A percentile compares a stretch with the other conserved stretches of the same genome.
Conservation (phyloP, 2,888 invertebrate species). For the Yponomeuta plumbellus region DNA sequence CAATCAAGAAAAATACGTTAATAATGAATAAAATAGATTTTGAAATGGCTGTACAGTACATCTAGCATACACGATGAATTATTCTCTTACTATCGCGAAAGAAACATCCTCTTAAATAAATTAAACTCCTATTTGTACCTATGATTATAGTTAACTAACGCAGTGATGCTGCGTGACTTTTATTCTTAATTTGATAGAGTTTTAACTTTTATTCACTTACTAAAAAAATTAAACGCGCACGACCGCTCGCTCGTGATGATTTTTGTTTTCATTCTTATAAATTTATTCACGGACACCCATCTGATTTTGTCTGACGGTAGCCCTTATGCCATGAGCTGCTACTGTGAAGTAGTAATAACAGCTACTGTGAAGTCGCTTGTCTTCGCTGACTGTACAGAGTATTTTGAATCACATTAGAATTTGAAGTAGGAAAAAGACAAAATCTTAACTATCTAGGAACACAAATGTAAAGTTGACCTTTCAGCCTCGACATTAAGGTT, state of each 20-base stretch:
- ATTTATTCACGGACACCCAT: too few species aligned
- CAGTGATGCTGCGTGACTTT: slow-evolving; percentile 13
- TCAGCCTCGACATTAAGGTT: too few species aligned
- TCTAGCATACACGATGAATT: slow-evolving; percentile 55
- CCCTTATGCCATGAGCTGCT: too few species aligned
- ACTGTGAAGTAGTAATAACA: too few species aligned
- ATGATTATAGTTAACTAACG: slow-evolving; percentile 33
- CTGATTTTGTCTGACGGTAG: too few species aligned
- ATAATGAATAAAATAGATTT: slow-evolving; percentile 43
- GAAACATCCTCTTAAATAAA: slow-evolving; percentile 42
- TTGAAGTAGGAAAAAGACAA: too few species aligned
- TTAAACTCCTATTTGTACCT: slow-evolving; percentile 62
- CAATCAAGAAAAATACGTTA: slow-evolving; percentile 55
- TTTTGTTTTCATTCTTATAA: not conserved
- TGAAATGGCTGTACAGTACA: slow-evolving; percentile 68
- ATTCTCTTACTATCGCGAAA: slow-evolving; percentile 47
- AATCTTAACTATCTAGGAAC: too few species aligned
- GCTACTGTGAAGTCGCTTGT: too few species aligned
- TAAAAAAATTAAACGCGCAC: not conserved
- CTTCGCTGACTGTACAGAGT: too few species aligned
- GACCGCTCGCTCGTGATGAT: slow-evolving; percentile 4
- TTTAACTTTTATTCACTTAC: slow-evolving; percentile 5
- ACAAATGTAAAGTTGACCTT: too few species aligned
- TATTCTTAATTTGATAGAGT: slow-evolving; percentile 6
- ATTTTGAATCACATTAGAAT: too few species aligned